Percentiles rank a stretch among this genome's conserved stretches.
Conservation (phyloP, 2,797 vertebrate species). For the Pipistrellus nathusii region DNA sequence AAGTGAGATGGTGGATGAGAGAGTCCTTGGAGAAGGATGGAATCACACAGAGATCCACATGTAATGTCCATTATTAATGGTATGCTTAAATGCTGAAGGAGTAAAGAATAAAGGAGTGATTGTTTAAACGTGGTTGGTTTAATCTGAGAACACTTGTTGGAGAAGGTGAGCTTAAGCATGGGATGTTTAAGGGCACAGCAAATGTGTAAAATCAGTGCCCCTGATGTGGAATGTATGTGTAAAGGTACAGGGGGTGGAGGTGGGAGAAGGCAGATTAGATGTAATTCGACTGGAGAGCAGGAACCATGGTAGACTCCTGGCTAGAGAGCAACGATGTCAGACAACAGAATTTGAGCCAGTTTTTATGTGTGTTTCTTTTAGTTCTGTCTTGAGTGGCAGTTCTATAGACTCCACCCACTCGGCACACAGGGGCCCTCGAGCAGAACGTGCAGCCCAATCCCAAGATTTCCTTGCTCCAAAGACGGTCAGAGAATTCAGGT, state of each 20-base stretch:
- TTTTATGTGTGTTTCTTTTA: not conserved
- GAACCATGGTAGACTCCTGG: not conserved
- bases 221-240: rapidly evolving
- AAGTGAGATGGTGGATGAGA: not conserved
- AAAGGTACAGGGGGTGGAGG: not conserved
- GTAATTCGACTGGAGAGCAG: not conserved
- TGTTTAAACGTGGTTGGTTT: not conserved
- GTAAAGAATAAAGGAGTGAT: not conserved
- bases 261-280: not conserved
- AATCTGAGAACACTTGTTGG: not conserved
- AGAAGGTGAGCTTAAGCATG: not conserved
- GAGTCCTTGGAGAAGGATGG: not conserved
- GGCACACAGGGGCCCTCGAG: not conserved
- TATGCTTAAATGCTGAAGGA: not conserved
- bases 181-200: not conserved
- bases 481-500: not conserved
- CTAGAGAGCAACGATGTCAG: not conserved
- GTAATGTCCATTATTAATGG: not conserved
- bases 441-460: not conserved
- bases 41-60: not conserved
- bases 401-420: not conserved
- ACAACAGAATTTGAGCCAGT: not conserved
- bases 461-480: not conserved
- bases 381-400: not conserved
- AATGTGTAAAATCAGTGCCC: not conserved